Evolutionary conservation across 2,888 invertebrate species (phyloP), one percentile per base, ranked within the genome.

Genomic region (Tetramorium bicarinatum): DNA sequence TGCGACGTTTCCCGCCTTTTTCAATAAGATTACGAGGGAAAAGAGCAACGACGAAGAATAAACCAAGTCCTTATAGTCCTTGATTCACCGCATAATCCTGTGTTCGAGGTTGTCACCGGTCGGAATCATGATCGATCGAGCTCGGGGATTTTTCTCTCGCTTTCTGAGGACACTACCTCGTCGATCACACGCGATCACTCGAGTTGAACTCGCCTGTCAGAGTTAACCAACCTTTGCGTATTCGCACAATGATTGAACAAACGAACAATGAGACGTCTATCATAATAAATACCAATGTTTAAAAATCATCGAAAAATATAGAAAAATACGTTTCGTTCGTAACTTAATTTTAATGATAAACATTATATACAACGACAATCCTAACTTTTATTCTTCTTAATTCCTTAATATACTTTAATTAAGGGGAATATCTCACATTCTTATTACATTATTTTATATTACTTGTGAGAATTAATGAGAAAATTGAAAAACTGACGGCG

Each of bases 91-190:
- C 67, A 86, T 84, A 86, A 88, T 83, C 86, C 66, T 61, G 52
- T 69, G 61, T 75, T 76, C 62, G 59, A 69, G 67, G 56, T 67
- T 49, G 74, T 59, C 61, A 71, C 74, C 44, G 77, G n/a, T 69
- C 64, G 49, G 44, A 11, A 67, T 52, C 62, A 64, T 83, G 89
- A 89, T 89, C 88, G 89, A 89, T 89, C 88, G 85, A 66, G 74
- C 75, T 75, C 72, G 54, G 38, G 38, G 47, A 67, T 59, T 83
- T 59, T 83, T 54, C 61, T 38, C 38, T 25, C 9, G 38, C 25
- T 80, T 59, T 54, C 34, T 21, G 25, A 15, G 59, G 29, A 79
- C 52, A 64, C 66, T 21, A 38, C 41, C 84, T 82, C 86, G 71
- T 86, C 82, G 67, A 86, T 86, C 86, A 86, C 18, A 13, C 15